Evolutionary conservation across 2,113 vertebrate genomes (phyloP), one percentile per base, ranked within the genome.

Genomic region (Pangasianodon gigas): DNA sequence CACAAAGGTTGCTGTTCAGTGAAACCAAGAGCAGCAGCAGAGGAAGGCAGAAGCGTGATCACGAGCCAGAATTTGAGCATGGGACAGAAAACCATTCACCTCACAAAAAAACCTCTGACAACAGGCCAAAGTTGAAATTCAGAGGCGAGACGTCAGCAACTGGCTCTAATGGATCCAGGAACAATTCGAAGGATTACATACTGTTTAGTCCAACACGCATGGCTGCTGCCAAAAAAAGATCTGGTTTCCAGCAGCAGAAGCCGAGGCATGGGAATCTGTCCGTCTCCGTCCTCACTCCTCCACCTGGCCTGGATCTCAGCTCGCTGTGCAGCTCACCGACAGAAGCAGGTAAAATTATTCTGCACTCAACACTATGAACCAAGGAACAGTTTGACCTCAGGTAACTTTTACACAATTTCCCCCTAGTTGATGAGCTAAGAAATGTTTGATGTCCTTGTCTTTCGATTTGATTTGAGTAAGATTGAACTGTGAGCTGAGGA

Each of bases 281-380:
- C 0, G 44, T 93, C 21, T 94, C 95, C 0, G 97, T 97, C 71
- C 95, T 98, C 62, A 97, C 96, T 2, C 96, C 97, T 13, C 97
- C 97, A 4, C 93, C 94, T 26, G 97, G 97, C 21, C 92, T 98
- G 90, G 95, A 96, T 6, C 81, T 94, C 83, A 95, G 95, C 77
- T 86, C 84, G 54, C 91, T 96, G 62, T 79, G 26, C 91, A 94
- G 94, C 93, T 95, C 96, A 6, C 62, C 93, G 75, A 86, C 81
- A 89, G 93, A 93, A 9, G 92, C 90, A 92, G 95, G 93, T 96
- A 91, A 5, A 69, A 24, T 86, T 56, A 41, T 74, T 44, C 3
- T 48, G 6, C 21, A 87, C 56, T 19, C 11, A 29, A 3, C 26
- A 4, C 3, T 77, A 13, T 79, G 10, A 29, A 75, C 24, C 18